Evolutionary conservation across 2,888 invertebrate species (phyloP).

Genomic region (Andrena praecox): DNA sequence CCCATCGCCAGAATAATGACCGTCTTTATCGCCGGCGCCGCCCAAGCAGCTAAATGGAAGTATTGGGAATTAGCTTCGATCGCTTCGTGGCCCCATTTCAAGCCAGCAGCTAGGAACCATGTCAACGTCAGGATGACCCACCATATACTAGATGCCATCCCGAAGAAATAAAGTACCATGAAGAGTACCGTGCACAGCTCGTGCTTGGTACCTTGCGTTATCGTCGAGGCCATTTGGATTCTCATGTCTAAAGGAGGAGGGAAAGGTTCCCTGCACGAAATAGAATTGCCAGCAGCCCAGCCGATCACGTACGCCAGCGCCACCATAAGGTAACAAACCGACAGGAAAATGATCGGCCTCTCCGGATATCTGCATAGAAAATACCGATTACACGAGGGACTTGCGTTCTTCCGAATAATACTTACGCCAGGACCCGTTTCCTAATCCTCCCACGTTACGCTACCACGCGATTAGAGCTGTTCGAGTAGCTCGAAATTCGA

Average conservation of each 20-base stretch:
- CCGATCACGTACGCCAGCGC: conserved; percentile 96
- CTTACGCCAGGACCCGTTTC: neutral
- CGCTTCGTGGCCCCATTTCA: conserved; percentile 99
- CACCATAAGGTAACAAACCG: conserved; percentile 98
- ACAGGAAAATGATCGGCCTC: conserved; percentile 98
- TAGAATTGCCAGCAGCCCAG: conserved; percentile 92
- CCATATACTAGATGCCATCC: conserved; percentile 98
- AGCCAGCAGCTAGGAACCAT: conserved; percentile 98
- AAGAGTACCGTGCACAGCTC: conserved; percentile 96
- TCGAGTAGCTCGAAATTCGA: too few species aligned
- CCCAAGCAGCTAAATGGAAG: conserved; percentile 99
- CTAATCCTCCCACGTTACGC: conserved; percentile 4
- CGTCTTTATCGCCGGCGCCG: conserved; percentile 97
- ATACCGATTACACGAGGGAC: too few species aligned
- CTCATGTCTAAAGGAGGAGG: conserved; percentile 90
- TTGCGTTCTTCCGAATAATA: too few species aligned
- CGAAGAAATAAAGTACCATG: conserved; percentile 98
- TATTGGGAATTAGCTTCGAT: conserved; percentile 98
- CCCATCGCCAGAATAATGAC: conserved; percentile 98
- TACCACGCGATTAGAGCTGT: neutral
- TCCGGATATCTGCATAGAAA: conserved; percentile 93
- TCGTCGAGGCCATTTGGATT: conserved; percentile 92
- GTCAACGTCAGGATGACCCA: conserved; percentile 98
- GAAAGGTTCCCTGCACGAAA: conserved; percentile 94
- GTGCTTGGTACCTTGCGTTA: conserved; percentile 94